Conservation (phyloP, 2,797 vertebrate genomes). For the Sebastes oblongus region DNA sequence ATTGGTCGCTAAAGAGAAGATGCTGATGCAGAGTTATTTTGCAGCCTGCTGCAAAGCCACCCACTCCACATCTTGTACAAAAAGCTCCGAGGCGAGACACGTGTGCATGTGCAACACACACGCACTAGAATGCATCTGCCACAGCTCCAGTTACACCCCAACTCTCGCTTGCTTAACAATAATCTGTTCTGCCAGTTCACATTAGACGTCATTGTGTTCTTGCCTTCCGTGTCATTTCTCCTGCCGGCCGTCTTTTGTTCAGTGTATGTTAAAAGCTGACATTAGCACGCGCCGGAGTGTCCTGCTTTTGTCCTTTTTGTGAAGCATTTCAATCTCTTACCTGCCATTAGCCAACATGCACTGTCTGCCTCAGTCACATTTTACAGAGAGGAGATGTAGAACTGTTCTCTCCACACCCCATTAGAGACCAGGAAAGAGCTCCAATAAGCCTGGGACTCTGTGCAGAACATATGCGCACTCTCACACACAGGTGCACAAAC, state of each 20-base stretch:
- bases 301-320: slow-evolving; percentile 66
- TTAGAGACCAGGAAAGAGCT: slow-evolving; percentile 65
- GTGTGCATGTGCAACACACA: slow-evolving; percentile 14
- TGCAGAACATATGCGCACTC: slow-evolving; percentile 39
- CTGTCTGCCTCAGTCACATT: slow-evolving; percentile 69
- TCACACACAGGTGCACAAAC: slow-evolving; percentile 21
- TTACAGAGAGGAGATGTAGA: slow-evolving; percentile 59
- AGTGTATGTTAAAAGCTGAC: slow-evolving; percentile 59
- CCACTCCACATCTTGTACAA: slow-evolving; percentile 46
- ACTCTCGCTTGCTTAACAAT: slow-evolving; percentile 37
- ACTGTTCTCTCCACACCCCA: slow-evolving; percentile 69
- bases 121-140: slow-evolving; percentile 16
- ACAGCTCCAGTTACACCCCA: slow-evolving; percentile 16
- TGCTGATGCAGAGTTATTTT: slow-evolving; percentile 66
- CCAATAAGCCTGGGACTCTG: slow-evolving; percentile 52
- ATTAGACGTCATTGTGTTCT: slow-evolving; percentile 58
- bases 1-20: slow-evolving; percentile 76
- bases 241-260: slow-evolving; percentile 48
- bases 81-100: slow-evolving; percentile 41
- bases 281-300: slow-evolving; percentile 57
- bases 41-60: slow-evolving; percentile 62
- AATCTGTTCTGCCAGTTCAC: slow-evolving; percentile 40
- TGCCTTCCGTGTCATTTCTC: slow-evolving; percentile 56
- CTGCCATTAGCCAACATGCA: slow-evolving; percentile 69
- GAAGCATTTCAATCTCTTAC: slow-evolving; percentile 74